These are phyloP conservation scores for Micrastur ruficollis DNA, from an alignment of 2,797 vertebrate genomes.

Conservation along the genomic window DNA sequence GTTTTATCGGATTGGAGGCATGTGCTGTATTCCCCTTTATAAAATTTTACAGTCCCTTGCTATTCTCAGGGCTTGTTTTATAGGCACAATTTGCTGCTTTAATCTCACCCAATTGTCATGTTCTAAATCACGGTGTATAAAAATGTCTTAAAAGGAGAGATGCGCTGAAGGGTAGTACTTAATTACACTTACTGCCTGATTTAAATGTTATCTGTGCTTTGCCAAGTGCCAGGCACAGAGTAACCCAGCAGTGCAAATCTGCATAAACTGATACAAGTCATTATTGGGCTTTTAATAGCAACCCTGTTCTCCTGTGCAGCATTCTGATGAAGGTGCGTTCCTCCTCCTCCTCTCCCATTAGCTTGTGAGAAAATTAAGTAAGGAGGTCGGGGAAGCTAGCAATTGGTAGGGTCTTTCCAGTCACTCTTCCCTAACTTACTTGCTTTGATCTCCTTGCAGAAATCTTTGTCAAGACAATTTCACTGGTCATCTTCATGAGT, in stretches of 20 bases:
- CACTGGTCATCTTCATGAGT: background rate
- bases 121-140: conserved; percentile 78
- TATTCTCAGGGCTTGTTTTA: conserved; percentile 78
- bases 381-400: background rate
- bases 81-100: conserved; percentile 79
- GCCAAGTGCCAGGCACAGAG: conserved; percentile 58
- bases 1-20: conserved; percentile 75
- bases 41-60: conserved; percentile 76
- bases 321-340: conserved; percentile 29
- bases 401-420: background rate
- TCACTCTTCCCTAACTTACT: background rate
- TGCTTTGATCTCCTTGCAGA: background rate
- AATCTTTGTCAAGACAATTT: conserved; percentile 16
- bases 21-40: conserved; percentile 75
- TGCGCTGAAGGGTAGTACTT: conserved; percentile 75
- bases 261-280: conserved; percentile 71
- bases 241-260: conserved; percentile 66
- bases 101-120: conserved; percentile 78
- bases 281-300: conserved; percentile 68
- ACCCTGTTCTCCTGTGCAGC: conserved; percentile 14
- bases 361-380: conserved; percentile 6
- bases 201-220: conserved; percentile 73
- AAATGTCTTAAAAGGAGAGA: conserved; percentile 76
- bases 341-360: background rate
- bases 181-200: conserved; percentile 80